Percentiles rank a stretch among this genome's conserved stretches.
phyloP scores from a whole-genome alignment of 2,888 invertebrate genomes.

The Melanotus villosus region DNA sequence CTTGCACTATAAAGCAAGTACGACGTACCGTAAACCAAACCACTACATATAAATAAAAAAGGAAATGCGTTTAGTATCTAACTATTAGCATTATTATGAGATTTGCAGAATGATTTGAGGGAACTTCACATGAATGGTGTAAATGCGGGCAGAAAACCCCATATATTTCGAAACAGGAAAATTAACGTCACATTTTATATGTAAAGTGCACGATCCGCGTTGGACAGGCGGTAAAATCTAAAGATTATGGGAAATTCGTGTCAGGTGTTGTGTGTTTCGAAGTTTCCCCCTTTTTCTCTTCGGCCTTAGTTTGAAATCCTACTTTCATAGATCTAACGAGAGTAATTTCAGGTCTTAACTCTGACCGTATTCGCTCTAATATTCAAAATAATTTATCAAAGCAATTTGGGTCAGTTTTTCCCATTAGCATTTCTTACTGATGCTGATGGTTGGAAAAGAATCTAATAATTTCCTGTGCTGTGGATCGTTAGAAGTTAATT shows the following conservation, averaged over 20 bases:
- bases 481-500: not conserved
- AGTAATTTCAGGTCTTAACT: no score
- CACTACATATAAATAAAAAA: no score
- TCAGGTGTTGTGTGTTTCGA: not conserved
- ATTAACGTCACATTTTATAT: slow-evolving; percentile 19
- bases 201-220: slow-evolving; percentile 7
- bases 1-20: no score
- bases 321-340: not conserved
- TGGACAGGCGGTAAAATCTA: not conserved
- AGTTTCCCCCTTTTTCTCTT: not conserved
- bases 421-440: not conserved
- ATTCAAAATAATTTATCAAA: no score
- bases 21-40: no score
- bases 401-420: no score
- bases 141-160: not conserved
- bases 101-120: no score
- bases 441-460: not conserved
- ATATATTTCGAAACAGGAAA: slow-evolving; percentile 8
- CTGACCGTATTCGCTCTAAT: no score
- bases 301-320: not conserved
- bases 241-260: not conserved
- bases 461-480: slow-evolving; percentile 7
- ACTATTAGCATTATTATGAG: no score
- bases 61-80: no score
- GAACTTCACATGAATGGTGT: no score